These are phyloP conservation scores for Venusia cambrica DNA, from an alignment of 2,888 invertebrate species.

Conservation along the genomic window DNA sequence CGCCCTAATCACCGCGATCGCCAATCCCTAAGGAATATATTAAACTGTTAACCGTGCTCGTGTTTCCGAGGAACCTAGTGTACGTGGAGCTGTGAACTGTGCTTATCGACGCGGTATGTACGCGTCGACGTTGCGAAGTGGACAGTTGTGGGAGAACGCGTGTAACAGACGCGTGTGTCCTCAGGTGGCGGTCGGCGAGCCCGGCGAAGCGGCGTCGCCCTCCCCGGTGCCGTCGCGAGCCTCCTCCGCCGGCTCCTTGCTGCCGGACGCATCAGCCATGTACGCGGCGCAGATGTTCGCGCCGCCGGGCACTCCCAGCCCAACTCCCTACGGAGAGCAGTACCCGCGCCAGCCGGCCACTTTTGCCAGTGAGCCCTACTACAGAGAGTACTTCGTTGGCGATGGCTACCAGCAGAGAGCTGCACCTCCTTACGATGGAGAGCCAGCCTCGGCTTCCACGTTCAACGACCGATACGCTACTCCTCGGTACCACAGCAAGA, in stretches of 20 bases:
- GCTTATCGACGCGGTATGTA: conserved; percentile 73
- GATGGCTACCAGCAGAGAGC: conserved; percentile 83
- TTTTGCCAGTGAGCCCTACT: conserved; percentile 88
- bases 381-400: conserved; percentile 89
- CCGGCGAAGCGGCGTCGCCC: conserved; percentile 82
- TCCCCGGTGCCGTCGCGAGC: conserved; percentile 85
- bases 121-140: conserved; percentile 82
- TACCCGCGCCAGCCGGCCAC: conserved; percentile 78
- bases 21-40: conserved; percentile 65
- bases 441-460: conserved; percentile 82
- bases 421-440: conserved; percentile 79
- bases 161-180: conserved; percentile 84
- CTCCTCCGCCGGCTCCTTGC: conserved; percentile 77
- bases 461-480: conserved; percentile 86
- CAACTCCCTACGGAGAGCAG: conserved; percentile 81
- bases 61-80: conserved; percentile 62
- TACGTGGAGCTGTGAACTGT: conserved; percentile 77
- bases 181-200: conserved; percentile 80
- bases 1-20: conserved; percentile 78
- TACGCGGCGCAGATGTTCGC: conserved; percentile 86
- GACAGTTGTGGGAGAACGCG: conserved; percentile 82
- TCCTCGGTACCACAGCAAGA: conserved; percentile 86
- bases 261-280: conserved; percentile 84
- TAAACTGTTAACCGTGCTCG: conserved; percentile 57
- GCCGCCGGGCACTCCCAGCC: conserved; percentile 85